A percentile compares a stretch with the other conserved stretches of the same genome.
phyloP scores from a whole-genome alignment of 2,113 vertebrate species.

The Dinomys branickii region DNA sequence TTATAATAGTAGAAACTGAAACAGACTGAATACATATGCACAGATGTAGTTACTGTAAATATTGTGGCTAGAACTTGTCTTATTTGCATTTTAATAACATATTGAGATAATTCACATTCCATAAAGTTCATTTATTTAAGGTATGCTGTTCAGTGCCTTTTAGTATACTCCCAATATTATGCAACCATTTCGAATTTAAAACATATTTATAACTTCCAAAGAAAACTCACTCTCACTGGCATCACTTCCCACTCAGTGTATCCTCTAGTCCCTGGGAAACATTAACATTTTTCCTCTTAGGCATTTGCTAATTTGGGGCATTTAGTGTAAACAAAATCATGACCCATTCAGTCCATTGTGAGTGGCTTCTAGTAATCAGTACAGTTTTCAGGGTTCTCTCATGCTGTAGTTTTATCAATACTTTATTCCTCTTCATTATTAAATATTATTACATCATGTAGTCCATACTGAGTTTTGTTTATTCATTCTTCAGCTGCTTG shows the following conservation, averaged over 20 bases:
- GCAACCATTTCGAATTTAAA: background rate
- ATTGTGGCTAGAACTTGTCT: background rate
- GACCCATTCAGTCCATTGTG: background rate
- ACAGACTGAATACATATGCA: background rate
- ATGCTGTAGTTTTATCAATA: background rate
- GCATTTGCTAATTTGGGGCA: background rate
- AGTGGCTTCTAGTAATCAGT: background rate
- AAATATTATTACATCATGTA: background rate
- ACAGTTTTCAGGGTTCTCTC: background rate
- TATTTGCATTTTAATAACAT: conserved; percentile 33
- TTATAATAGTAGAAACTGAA: background rate
- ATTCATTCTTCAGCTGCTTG: background rate
- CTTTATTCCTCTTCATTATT: background rate
- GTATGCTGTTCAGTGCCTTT: background rate
- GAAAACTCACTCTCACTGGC: background rate
- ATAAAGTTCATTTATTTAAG: background rate
- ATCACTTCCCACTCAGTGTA: background rate
- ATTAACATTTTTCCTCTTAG: background rate
- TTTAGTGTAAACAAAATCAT: background rate
- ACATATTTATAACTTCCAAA: background rate
- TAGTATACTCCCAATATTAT: background rate
- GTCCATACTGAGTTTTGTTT: background rate
- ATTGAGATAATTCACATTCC: background rate
- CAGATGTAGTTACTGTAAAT: background rate
- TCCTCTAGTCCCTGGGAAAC: background rate